Base-by-base conservation (phyloP, 2,888 invertebrate species). In the Smittia aterrima region DNA sequence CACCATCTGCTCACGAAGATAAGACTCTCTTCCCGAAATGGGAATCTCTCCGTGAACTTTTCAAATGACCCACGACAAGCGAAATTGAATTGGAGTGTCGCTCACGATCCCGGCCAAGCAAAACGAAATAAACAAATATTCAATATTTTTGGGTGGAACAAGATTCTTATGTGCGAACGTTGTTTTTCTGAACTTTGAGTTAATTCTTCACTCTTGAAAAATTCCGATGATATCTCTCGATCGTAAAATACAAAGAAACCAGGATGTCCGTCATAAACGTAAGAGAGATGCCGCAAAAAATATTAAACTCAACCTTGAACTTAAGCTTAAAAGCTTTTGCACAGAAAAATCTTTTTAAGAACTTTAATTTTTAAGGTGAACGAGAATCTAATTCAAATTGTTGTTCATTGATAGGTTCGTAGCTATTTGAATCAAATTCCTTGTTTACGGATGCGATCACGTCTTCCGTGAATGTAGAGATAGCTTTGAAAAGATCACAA, bases 181-280 rank as follows among this genome's bases (percentile, higher is more conserved):
- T 47, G 47, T 47, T 47, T 47, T 47, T 47, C n/a, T 47, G 47
- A 47, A 47, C 47, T 47, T 47, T 47, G 47, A 47, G 47, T 47
- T 47, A 2, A 13, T 32, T 32, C 47, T 47, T 47, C 16, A 3
- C 16, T 3, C 2, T 47, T n/a, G n/a, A 6, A 6, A 47, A 6
- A 16, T 47, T 47, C 47, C 11, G 47, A 11, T n/a, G 16, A 47
- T 13, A 47, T n/a, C 16, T 3, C n/a, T n/a, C n/a, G n/a, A 47
- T 47, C 3, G 2, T 11, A 38, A 47, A 11, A 2, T 47, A n/a
- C 47, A 47, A n/a, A n/a, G 47, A 6, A n/a, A 47, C 16, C 16
- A 16, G 47, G 47, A 47, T 6, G 47, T n/a, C n/a, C n/a, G n/a
- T n/a, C n/a, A n/a, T n/a, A n/a, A n/a, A n/a, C n/a, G n/a, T n/a